Conservation (phyloP, 1,140 invertebrate genomes). For the Ceratoteleas bidentatus region DNA sequence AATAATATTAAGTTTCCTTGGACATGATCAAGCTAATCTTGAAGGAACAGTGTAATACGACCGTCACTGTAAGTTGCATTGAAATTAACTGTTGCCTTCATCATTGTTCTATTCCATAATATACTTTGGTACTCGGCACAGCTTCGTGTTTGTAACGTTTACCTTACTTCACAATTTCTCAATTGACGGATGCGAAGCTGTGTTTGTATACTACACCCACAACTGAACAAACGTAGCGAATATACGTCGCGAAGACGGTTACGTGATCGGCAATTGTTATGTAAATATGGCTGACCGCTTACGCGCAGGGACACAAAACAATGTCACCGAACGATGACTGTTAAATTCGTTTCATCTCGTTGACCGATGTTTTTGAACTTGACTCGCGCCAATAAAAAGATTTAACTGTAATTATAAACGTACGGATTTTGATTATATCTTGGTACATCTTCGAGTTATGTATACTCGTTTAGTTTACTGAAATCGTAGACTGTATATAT, state of each 20-base stretch:
- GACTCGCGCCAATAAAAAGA: constrained; percentile 51
- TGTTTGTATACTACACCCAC: constrained; percentile 68
- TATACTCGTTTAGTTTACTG: no score
- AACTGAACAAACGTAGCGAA: constrained; percentile 58
- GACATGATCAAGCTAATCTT: constrained; percentile 16
- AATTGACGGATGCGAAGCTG: constrained; percentile 61
- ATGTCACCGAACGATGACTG: constrained; percentile 71
- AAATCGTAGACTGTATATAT: no score
- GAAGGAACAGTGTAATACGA: constrained; percentile 17
- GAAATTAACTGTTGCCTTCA: constrained; percentile 36
- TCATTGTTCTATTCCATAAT: constrained; percentile 45
- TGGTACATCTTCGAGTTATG: background rate
- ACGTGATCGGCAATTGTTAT: constrained; percentile 80
- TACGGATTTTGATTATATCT: background rate
- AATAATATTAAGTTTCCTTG: background rate
- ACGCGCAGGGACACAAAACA: constrained; percentile 73
- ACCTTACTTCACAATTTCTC: constrained; percentile 67
- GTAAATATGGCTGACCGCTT: constrained; percentile 77
- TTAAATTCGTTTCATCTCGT: constrained; percentile 73
- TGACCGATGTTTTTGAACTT: constrained; percentile 66
- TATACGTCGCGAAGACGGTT: constrained; percentile 75
- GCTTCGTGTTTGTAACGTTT: constrained; percentile 60
- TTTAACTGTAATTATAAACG: constrained; percentile 16
- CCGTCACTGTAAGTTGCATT: constrained; percentile 32
- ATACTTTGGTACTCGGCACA: constrained; percentile 59